These are phyloP conservation scores for Rousettus madagascariensis DNA, from an alignment of 2,797 vertebrate genomes.

Conservation along the genomic window DNA sequence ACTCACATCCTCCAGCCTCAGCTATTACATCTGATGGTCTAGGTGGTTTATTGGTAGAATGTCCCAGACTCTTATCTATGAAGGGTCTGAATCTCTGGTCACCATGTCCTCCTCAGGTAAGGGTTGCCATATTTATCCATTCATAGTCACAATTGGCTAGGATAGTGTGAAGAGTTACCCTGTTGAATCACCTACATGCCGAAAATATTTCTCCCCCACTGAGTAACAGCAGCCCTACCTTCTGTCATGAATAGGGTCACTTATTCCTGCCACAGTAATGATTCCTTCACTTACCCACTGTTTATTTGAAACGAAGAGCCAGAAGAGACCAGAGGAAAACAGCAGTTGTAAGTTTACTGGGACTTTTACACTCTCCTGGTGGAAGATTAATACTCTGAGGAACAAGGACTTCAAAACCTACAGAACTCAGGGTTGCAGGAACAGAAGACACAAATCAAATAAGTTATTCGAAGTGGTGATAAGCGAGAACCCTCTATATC, in stretches of 20 bases:
- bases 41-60: not conserved
- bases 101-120: not conserved
- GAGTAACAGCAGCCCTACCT: not conserved
- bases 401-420: not conserved
- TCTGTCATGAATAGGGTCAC: not conserved
- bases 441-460: not conserved
- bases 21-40: not conserved
- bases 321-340: not conserved
- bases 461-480: not conserved
- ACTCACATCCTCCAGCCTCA: rapidly evolving
- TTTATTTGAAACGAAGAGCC: not conserved
- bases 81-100: not conserved
- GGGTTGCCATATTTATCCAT: not conserved
- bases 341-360: not conserved
- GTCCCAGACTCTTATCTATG: not conserved
- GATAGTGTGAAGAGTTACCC: not conserved
- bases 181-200: not conserved
- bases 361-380: not conserved
- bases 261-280: not conserved
- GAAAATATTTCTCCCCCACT: not conserved
- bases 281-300: not conserved
- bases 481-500: not conserved
- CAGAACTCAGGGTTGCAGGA: not conserved
- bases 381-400: not conserved
- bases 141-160: not conserved